Conservation (phyloP, 1,140 invertebrate species). For the Ceratitis capitata region DNA sequence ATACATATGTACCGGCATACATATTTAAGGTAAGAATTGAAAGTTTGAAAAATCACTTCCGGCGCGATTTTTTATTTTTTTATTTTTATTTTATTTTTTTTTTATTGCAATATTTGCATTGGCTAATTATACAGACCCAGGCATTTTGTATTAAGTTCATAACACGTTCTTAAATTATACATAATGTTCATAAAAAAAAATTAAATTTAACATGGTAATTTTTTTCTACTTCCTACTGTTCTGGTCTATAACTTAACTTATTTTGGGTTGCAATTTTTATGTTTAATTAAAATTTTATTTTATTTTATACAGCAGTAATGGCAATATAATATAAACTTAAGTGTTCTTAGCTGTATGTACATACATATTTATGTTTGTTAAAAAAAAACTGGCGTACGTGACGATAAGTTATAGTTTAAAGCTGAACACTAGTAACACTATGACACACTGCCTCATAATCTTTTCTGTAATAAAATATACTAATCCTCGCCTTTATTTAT, state of each 20-base stretch:
- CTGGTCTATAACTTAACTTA: not conserved
- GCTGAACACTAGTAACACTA: not conserved
- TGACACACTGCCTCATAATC: not conserved
- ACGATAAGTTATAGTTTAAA: not conserved
- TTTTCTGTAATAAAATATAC: not conserved
- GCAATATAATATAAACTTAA: not conserved
- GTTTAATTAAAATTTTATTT: constrained; percentile 6
- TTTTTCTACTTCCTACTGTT: not conserved
- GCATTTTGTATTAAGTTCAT: not conserved
- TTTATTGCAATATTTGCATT: not conserved
- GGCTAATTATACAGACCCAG: not conserved
- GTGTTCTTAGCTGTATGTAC: not conserved
- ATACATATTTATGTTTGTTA: not conserved
- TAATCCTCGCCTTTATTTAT: not conserved
- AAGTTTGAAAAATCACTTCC: no score
- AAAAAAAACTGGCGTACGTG: not conserved
- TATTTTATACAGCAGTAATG: not conserved
- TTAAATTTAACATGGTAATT: not conserved
- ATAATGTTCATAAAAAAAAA: no score
- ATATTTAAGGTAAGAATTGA: no score
- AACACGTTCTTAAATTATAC: not conserved
- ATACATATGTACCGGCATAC: no score
- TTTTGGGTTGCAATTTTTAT: not conserved
- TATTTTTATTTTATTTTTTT: not conserved
- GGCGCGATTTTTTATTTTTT: no score